A percentile compares a stretch with the other conserved stretches of the same genome.
These are phyloP conservation scores for Grantiella picta DNA, from an alignment of 2,113 vertebrate genomes.

Conservation along the genomic window DNA sequence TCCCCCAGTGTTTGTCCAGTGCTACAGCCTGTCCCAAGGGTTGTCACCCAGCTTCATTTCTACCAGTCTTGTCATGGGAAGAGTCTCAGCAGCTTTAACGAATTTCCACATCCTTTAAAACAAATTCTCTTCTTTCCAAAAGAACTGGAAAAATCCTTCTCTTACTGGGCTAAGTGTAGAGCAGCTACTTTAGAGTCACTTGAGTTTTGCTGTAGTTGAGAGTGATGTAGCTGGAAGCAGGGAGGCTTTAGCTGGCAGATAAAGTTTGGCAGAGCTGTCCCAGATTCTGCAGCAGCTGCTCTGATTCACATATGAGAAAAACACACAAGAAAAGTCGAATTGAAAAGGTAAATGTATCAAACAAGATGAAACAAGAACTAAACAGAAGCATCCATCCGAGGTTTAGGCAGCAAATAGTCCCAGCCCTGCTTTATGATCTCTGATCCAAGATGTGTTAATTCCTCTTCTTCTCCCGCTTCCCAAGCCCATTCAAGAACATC, in stretches of 20 bases:
- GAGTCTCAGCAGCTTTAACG: background rate
- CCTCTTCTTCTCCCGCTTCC: background rate
- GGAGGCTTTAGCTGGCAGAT: background rate
- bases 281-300: background rate
- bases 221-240: background rate
- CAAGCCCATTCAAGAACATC: background rate
- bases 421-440: background rate
- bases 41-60: background rate
- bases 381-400: background rate
- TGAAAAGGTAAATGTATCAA: background rate
- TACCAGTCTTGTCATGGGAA: background rate
- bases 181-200: background rate
- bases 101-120: background rate
- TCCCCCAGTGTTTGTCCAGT: background rate
- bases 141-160: background rate
- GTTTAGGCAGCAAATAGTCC: background rate
- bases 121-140: background rate
- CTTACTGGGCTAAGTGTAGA: fast-evolving
- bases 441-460: background rate
- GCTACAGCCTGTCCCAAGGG: background rate
- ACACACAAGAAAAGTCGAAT: background rate
- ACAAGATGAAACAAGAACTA: background rate
- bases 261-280: background rate
- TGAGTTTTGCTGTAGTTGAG: background rate
- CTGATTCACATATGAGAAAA: background rate